A percentile compares a stretch with the other conserved stretches of the same genome.
Evolutionary conservation across 1,140 invertebrate species (phyloP).

Genomic region (Cotesia chilonis): DNA sequence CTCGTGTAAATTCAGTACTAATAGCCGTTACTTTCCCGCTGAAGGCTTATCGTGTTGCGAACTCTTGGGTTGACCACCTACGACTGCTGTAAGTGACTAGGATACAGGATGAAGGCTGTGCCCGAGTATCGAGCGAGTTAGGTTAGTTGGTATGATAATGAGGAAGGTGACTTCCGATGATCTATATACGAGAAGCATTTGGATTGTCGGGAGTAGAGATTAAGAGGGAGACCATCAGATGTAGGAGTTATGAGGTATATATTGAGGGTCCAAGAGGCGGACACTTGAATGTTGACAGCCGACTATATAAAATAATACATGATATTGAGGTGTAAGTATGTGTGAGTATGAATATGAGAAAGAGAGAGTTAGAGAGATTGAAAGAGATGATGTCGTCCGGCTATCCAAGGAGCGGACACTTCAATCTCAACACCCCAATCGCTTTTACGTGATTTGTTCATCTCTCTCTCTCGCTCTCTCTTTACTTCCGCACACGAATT

Average conservation of each 20-base stretch:
- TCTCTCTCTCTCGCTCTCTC: constrained; percentile 22
- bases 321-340: constrained; percentile 9
- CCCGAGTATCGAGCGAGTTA: constrained; percentile 54
- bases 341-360: constrained; percentile 21
- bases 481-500: constrained; percentile 32
- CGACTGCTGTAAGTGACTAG: constrained; percentile 59
- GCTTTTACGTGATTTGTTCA: constrained; percentile 31
- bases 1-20: constrained; percentile 47
- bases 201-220: constrained; percentile 42
- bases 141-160: constrained; percentile 64
- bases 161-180: constrained; percentile 68
- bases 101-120: constrained; percentile 65
- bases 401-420: constrained; percentile 64
- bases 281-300: constrained; percentile 59
- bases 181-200: constrained; percentile 51
- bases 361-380: constrained; percentile 22
- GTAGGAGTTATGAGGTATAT: constrained; percentile 32
- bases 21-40: constrained; percentile 21
- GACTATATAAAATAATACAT: constrained; percentile 30
- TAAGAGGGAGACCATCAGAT: constrained; percentile 42
- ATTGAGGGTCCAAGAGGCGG: constrained; percentile 60
- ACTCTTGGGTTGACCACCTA: constrained; percentile 60
- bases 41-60: constrained; percentile 38
- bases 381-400: constrained; percentile 44
- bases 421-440: constrained; percentile 55